Percentiles rank a stretch among this genome's conserved stretches.
phyloP scores from a whole-genome alignment of 2,113 vertebrate genomes.

The Ascaphus truei region DNA sequence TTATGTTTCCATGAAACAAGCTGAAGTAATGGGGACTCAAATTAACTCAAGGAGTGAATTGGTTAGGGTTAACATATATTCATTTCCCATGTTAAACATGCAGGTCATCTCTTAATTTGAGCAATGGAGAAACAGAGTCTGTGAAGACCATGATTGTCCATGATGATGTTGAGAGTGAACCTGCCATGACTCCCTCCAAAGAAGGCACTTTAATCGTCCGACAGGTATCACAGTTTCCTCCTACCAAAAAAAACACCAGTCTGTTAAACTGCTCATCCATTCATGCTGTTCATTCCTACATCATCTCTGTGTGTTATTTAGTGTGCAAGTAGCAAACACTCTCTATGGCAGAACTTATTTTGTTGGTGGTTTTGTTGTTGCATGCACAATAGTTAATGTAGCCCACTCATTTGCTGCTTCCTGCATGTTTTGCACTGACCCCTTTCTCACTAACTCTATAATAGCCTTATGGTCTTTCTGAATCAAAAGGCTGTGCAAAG shows the following conservation, averaged over 20 bases:
- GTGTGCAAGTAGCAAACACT: slow-evolving; percentile 43
- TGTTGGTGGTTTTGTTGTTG: slow-evolving; percentile 50
- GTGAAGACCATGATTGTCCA: slow-evolving; percentile 96
- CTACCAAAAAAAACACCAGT: slow-evolving; percentile 28
- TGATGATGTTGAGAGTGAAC: slow-evolving; percentile 87
- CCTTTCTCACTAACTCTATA: slow-evolving; percentile 37
- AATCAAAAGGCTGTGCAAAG: slow-evolving; percentile 1
- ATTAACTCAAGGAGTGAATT: neutral
- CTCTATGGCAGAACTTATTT: slow-evolving; percentile 43
- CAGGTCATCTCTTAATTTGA: slow-evolving; percentile 82
- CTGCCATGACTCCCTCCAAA: slow-evolving; percentile 89
- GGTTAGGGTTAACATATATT: neutral
- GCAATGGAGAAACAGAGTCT: slow-evolving; percentile 92
- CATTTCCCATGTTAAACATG: neutral
- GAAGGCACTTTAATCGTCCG: slow-evolving; percentile 94
- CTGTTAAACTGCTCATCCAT: slow-evolving; percentile 67
- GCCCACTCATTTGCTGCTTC: slow-evolving; percentile 52
- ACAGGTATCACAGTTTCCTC: slow-evolving; percentile 76
- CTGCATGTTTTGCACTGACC: slow-evolving; percentile 61
- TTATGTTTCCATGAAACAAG: neutral
- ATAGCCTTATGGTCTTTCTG: slow-evolving; percentile 13
- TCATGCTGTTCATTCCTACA: slow-evolving; percentile 63
- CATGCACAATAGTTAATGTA: slow-evolving; percentile 47
- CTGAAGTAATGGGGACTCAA: neutral
- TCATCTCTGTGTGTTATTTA: slow-evolving; percentile 57